Percentiles rank a stretch among this genome's conserved stretches.
Conservation (phyloP, 1,140 invertebrate species). For the Anastatus disparis region DNA sequence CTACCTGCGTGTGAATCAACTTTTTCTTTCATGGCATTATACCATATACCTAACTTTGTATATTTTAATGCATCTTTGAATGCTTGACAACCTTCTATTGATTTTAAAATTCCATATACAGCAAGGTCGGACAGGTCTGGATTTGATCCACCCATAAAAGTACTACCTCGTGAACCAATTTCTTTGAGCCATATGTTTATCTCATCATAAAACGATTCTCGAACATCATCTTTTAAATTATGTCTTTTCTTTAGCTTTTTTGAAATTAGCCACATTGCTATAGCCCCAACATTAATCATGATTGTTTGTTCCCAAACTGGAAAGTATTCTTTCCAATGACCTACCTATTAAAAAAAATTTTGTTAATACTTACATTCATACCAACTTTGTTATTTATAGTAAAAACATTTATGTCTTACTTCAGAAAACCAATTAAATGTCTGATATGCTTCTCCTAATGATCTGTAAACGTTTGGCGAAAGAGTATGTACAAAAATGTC, state of each 20-base stretch:
- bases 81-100: slow-evolving; percentile 94
- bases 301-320: slow-evolving; percentile 83
- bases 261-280: slow-evolving; percentile 93
- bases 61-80: slow-evolving; percentile 85
- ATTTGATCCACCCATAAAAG: slow-evolving; percentile 85
- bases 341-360: too few relatives aligned
- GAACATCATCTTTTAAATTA: slow-evolving; percentile 87
- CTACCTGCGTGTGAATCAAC: slow-evolving; percentile 67
- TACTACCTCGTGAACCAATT: slow-evolving; percentile 76
- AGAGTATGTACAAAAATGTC: slow-evolving; percentile 89
- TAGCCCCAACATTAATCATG: slow-evolving; percentile 93
- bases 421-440: slow-evolving; percentile 93
- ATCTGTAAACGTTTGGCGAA: slow-evolving; percentile 97
- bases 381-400: too few relatives aligned
- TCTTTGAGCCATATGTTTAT: slow-evolving; percentile 82
- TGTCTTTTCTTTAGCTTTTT: slow-evolving; percentile 90
- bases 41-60: slow-evolving; percentile 77
- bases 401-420: slow-evolving; percentile 54
- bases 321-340: slow-evolving; percentile 93
- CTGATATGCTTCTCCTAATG: slow-evolving; percentile 82
- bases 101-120: slow-evolving; percentile 92
- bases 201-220: slow-evolving; percentile 89
- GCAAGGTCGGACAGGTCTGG: slow-evolving; percentile 95
- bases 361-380: too few relatives aligned
- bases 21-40: slow-evolving; percentile 65